These are phyloP conservation scores for Bradynema listronoti DNA, from an alignment of 1,140 invertebrate species.

Conservation along the genomic window DNA sequence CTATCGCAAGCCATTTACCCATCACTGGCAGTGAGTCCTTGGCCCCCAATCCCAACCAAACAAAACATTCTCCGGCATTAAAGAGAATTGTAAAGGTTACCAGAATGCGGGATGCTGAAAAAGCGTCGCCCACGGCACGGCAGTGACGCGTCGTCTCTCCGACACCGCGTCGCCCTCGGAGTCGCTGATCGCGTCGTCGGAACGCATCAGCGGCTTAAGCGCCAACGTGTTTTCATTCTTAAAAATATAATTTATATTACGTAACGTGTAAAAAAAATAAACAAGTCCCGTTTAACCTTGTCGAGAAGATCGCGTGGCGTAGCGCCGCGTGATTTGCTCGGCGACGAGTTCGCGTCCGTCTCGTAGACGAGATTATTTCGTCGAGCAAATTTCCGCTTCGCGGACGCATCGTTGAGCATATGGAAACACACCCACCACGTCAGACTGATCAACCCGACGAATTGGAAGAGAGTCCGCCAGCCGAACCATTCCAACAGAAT, in stretches of 20 bases:
- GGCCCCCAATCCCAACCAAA: no score
- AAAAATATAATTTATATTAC: no score
- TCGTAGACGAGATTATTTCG: slow-evolving; percentile 18
- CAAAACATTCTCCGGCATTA: slow-evolving; percentile 20
- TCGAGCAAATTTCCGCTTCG: slow-evolving; percentile 57
- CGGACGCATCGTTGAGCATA: slow-evolving; percentile 22
- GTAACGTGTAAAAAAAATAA: no score
- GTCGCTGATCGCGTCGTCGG: background rate
- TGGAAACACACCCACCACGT: slow-evolving; percentile 62
- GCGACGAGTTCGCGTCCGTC: no score
- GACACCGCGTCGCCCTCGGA: background rate
- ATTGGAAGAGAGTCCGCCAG: slow-evolving; percentile 68
- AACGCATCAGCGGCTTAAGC: no score
- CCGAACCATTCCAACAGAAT: slow-evolving; percentile 67
- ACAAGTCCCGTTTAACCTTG: no score
- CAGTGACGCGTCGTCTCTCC: slow-evolving; percentile 2
- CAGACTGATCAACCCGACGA: slow-evolving; percentile 65
- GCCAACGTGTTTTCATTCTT: no score
- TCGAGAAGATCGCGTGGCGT: no score
- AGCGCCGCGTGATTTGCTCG: background rate
- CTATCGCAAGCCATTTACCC: no score
- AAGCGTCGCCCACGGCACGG: slow-evolving; percentile 63
- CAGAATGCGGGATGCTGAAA: slow-evolving; percentile 65
- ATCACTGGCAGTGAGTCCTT: no score
- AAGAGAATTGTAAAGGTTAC: slow-evolving; percentile 59